Evolutionary conservation across 2,113 vertebrate genomes (phyloP), one percentile per base, ranked within the genome.

Genomic region (Sitta europaea): DNA sequence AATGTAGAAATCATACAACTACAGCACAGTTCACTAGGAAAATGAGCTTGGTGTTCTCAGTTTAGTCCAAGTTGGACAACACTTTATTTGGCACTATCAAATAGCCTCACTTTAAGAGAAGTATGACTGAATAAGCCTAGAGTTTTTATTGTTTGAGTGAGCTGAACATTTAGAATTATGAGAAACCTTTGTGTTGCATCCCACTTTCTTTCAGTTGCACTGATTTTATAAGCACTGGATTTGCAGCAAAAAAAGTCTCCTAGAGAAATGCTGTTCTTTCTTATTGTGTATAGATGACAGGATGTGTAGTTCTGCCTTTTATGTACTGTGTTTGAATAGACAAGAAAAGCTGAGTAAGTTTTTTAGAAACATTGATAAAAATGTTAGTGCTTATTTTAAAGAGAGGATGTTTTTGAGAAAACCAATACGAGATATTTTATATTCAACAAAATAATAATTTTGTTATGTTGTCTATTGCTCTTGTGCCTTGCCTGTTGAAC

Each of bases 41-140:
- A 98, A 97, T 95, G 90, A 96, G 79, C 84, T 97, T 79, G 94
- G 92, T 98, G 96, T 97, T 97, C 96, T 96, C 83, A 8, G 45
- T 67, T 92, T 78, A 75, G 84, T 83, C 91, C 78, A 91, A 97
- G 92, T 78, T 97, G 97, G 96, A 96, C 95, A 97, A 83, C 95
- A 94, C 53, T 4, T 95, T 96, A 96, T 97, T 97, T 98, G 97
- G 95, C 95, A 96, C 92, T 96, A 81, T 88, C 95, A 90, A 93
- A 86, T 80, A 77, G 94, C 91, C 72, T 57, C 55, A 71, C 91
- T 91, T 94, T 92, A 96, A 96, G 95, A 95, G 88, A 95, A 97
- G 88, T 57, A 86, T 89, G 84, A 79, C 75, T 85, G 91, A 96
- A 92, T 72, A 89, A 92, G 91, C 82, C 97, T 58, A 97, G 97